phyloP scores from a whole-genome alignment of 2,113 vertebrate genomes.

The Oreotragus oreotragus region DNA sequence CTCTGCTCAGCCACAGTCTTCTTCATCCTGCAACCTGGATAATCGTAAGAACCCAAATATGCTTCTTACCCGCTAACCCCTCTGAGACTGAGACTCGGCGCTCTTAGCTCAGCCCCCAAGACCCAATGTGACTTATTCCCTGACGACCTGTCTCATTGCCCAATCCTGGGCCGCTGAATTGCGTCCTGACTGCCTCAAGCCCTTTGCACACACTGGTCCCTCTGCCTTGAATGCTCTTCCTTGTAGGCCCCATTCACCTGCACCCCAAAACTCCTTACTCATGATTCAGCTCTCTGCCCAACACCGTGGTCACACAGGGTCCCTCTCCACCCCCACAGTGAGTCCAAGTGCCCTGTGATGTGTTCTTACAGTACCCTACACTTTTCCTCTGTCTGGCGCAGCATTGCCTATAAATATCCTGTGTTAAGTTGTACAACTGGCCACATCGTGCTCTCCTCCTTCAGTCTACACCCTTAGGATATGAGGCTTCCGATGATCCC shows the following conservation, averaged over 20 bases:
- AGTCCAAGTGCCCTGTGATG: no score
- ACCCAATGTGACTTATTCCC: neutral
- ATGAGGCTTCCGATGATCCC: neutral
- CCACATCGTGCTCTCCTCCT: neutral
- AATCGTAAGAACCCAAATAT: neutral
- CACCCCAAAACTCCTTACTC: neutral
- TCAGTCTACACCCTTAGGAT: neutral
- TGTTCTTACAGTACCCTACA: neutral
- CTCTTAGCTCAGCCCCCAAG: neutral
- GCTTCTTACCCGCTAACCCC: neutral
- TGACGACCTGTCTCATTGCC: neutral
- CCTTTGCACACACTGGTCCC: neutral
- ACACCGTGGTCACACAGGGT: neutral
- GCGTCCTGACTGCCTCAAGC: neutral
- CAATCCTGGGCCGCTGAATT: neutral
- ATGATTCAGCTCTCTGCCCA: neutral
- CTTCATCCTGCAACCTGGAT: neutral
- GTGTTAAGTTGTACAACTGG: neutral
- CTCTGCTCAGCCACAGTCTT: neutral
- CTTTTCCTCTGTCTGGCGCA: neutral
- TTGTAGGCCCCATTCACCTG: neutral
- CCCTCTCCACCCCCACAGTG: neutral
- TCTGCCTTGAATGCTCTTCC: neutral
- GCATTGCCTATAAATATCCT: neutral
- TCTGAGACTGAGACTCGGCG: neutral